Base-by-base conservation (phyloP, 1,140 invertebrate genomes). In the Homarus americanus region DNA sequence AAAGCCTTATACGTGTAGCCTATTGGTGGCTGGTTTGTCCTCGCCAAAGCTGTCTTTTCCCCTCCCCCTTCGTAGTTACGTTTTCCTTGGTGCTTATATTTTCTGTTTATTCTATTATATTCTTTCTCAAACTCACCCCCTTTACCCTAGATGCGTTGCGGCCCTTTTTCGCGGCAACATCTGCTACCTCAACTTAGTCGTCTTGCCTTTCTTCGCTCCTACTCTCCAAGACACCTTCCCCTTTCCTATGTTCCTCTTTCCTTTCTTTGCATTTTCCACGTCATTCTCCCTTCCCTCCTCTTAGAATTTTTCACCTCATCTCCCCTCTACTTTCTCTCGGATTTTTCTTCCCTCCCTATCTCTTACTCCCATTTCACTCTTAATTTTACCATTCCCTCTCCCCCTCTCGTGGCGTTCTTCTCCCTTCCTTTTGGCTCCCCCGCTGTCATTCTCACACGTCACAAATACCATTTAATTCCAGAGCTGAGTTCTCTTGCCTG, bases 381-480 rank as follows among this genome's bases (percentile, higher is more conserved):
- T 34, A 24, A 17, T 41, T 44, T 20, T 84, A 7, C 41, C 66
- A 7, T n/a, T 63, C 82, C 38, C 20, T 38, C 17, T 15, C 9
- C 63, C 24, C 34, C 36, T 28, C 38, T 36, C n/a, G 12, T 4
- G 10, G 20, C 63, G 17, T 66, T 24, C n/a, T 83, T 36, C 49
- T 36, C 28, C n/a, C 9, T 17, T 40, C 24, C 63, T 41, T 40
- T 4, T 69, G 17, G 44, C 36, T 69, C 58, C 34, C 36, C 36
- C 2, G 10, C 34, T 83, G 32, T 38, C 32, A 9, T 17, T 72
- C 20, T 69, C 63, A 17, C 58, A 4, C 17, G 34, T 76, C 73
- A 76, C 36, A 76, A 76, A 76, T n/a, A 17, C 28, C 36, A 76
- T 40, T 76, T 76, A 76, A 76, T 76, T 76, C 73, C 36, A 17